Conservation (phyloP, 2,113 vertebrate genomes). For the Rhombomys opimus region DNA sequence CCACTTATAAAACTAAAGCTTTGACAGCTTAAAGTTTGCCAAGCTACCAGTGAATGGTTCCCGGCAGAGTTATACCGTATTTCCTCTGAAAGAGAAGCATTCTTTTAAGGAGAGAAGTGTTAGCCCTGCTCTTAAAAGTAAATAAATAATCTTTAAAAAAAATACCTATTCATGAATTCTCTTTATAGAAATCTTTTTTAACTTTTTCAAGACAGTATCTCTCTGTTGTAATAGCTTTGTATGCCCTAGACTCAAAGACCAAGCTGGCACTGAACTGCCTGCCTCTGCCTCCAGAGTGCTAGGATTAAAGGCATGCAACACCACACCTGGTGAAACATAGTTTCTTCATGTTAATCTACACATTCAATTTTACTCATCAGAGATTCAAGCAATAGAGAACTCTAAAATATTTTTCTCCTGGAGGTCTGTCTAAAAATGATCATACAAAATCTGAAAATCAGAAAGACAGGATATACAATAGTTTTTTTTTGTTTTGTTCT, state of each 20-base stretch:
- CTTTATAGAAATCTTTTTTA: neutral
- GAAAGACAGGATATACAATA: neutral
- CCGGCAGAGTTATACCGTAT: neutral
- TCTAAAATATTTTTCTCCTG: slow-evolving; percentile 7
- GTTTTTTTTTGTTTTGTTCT: neutral
- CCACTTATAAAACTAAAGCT: slow-evolving; percentile 36
- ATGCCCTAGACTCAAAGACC: too few species aligned
- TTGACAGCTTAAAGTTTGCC: slow-evolving; percentile 11
- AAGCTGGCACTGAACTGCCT: too few species aligned
- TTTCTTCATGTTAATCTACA: slow-evolving; percentile 11
- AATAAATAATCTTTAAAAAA: neutral
- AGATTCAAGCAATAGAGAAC: neutral
- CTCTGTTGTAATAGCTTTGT: too few species aligned
- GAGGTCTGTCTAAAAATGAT: neutral
- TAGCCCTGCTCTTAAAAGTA: neutral
- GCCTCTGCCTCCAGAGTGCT: too few species aligned
- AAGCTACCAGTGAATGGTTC: neutral
- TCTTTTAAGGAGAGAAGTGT: neutral
- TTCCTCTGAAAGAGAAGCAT: slow-evolving; percentile 15
- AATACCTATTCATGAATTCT: neutral
- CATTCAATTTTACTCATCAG: neutral
- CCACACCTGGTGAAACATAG: neutral
- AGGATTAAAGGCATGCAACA: too few species aligned
- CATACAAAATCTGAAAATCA: neutral
- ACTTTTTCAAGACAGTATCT: neutral